Conservation (phyloP, 2,113 vertebrate species). For the Vanacampus margaritifer region DNA sequence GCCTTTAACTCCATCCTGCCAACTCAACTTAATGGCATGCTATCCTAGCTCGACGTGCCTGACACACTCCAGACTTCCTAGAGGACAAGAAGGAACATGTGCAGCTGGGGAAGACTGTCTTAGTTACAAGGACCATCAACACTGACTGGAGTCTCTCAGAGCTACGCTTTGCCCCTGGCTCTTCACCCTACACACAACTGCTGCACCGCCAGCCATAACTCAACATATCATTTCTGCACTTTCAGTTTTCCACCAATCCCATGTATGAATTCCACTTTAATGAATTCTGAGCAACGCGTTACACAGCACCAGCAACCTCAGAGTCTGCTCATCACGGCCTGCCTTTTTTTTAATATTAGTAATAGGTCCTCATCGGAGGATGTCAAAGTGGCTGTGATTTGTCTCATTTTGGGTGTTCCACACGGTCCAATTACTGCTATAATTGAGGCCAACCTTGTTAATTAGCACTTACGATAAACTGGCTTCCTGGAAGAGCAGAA, state of each 20-base stretch:
- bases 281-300: not conserved
- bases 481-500: slow-evolving; percentile 33
- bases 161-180: too few species aligned
- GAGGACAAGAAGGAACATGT: too few species aligned
- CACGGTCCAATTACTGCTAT: slow-evolving; percentile 38
- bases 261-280: not conserved
- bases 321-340: not conserved
- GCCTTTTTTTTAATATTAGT: not conserved
- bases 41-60: too few species aligned
- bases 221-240: not conserved
- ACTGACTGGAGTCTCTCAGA: too few species aligned
- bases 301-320: not conserved
- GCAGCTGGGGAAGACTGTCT: too few species aligned
- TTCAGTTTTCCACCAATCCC: not conserved
- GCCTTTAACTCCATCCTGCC: too few species aligned
- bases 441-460: slow-evolving; percentile 56
- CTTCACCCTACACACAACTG: too few species aligned
- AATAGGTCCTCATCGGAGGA: slow-evolving; percentile 2
- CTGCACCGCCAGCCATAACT: not conserved
- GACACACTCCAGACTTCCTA: too few species aligned
- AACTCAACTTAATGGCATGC: too few species aligned
- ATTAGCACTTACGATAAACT: slow-evolving; percentile 50
- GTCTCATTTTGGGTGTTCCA: slow-evolving; percentile 32
- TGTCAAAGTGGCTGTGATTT: slow-evolving; percentile 14
- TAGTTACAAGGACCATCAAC: too few species aligned